Percentiles rank a stretch among this genome's conserved stretches.
Conservation (phyloP, 2,888 invertebrate species). For the Drosophila meridiana region DNA sequence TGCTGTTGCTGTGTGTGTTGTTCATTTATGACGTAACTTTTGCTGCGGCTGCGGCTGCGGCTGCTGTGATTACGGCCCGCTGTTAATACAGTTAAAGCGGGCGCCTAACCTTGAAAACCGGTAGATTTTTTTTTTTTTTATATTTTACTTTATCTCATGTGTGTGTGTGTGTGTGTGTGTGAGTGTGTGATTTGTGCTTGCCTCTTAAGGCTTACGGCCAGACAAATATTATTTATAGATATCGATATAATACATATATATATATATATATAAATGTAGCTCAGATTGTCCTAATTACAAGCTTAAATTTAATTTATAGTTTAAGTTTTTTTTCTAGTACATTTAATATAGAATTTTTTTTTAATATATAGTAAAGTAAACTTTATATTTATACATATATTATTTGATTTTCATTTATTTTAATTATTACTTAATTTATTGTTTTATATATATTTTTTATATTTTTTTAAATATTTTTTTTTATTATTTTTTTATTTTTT, state of each 20-base stretch:
- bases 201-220: slow-evolving; percentile 47
- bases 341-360: neutral
- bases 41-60: slow-evolving; percentile 58
- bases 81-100: slow-evolving; percentile 79
- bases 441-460: too few species aligned
- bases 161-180: slow-evolving; percentile 31
- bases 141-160: slow-evolving; percentile 59
- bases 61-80: slow-evolving; percentile 77
- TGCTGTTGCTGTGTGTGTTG: slow-evolving; percentile 47
- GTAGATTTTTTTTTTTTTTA: slow-evolving; percentile 65
- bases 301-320: neutral
- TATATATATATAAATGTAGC: neutral
- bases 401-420: neutral
- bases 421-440: too few species aligned
- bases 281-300: slow-evolving; percentile 3
- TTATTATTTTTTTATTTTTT: slow-evolving; percentile 4
- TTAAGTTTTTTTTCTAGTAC: neutral
- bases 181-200: slow-evolving; percentile 43
- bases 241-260: neutral
- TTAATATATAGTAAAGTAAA: neutral
- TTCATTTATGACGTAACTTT: slow-evolving; percentile 81
- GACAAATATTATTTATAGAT: slow-evolving; percentile 32
- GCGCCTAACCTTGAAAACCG: slow-evolving; percentile 79
- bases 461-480: slow-evolving; percentile 10
- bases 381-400: too few species aligned